Evolutionary conservation across 2,113 vertebrate species (phyloP).

Genomic region (Plotosus lineatus): DNA sequence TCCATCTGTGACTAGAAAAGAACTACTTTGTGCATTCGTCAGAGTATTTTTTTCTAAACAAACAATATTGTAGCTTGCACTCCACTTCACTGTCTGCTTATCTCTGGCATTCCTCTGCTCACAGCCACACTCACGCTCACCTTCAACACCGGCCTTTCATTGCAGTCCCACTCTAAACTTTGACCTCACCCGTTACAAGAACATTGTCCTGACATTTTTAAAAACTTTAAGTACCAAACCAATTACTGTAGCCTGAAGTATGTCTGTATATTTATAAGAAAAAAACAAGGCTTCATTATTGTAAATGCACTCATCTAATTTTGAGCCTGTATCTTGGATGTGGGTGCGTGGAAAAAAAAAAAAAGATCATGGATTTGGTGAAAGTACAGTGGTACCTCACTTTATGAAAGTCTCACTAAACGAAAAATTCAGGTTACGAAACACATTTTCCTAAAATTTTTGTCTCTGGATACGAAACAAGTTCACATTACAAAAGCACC

Average conservation of each 20-base stretch:
- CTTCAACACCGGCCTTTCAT: background rate
- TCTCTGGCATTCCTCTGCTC: background rate
- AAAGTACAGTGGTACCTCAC: no score
- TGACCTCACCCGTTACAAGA: background rate
- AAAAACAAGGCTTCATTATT: background rate
- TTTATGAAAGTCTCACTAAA: no score
- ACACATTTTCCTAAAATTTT: no score
- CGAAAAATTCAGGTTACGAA: no score
- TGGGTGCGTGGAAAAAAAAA: slow-evolving; percentile 15
- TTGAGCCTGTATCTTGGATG: slow-evolving; percentile 1
- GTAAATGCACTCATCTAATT: slow-evolving; percentile 35
- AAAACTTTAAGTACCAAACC: background rate
- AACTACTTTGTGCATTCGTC: background rate
- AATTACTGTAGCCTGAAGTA: slow-evolving; percentile 15
- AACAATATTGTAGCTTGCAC: background rate
- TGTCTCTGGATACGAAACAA: no score
- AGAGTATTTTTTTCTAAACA: background rate
- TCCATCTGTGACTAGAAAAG: no score
- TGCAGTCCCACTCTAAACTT: background rate
- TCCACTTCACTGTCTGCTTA: background rate
- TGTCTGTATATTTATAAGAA: slow-evolving; percentile 31
- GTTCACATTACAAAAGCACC: no score
- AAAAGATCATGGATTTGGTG: background rate
- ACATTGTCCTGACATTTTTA: background rate
- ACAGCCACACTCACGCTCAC: background rate